These are phyloP conservation scores for Heteronetta atricapilla DNA, from an alignment of 2,113 vertebrate genomes.

Conservation along the genomic window DNA sequence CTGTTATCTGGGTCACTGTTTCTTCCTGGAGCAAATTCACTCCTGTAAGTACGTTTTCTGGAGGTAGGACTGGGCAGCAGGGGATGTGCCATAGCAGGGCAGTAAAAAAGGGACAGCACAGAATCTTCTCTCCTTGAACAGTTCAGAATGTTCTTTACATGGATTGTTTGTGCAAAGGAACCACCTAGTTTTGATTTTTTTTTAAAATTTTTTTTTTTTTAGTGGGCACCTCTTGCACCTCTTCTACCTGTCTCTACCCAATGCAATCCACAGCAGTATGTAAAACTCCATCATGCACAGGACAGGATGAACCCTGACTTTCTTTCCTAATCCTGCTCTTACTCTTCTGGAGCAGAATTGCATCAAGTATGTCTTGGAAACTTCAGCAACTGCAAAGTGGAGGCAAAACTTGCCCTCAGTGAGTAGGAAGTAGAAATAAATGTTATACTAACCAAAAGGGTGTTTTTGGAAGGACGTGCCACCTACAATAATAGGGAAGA, in stretches of 20 bases:
- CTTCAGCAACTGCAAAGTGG: background rate
- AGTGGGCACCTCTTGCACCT: rapidly evolving
- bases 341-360: background rate
- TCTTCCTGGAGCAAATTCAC: background rate
- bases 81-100: background rate
- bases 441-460: conserved; percentile 37
- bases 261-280: background rate
- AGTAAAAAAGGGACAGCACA: background rate
- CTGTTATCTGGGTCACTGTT: background rate
- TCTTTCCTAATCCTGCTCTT: background rate
- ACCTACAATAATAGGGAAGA: conserved; percentile 52
- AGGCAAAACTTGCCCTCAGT: conserved; percentile 42
- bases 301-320: background rate
- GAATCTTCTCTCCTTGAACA: background rate
- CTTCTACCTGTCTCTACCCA: background rate
- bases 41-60: background rate
- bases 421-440: conserved; percentile 57
- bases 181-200: too few relatives aligned
- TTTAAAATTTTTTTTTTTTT: too few relatives aligned
- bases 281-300: background rate
- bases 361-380: background rate
- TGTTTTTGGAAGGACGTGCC: conserved; percentile 61
- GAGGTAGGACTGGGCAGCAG: background rate
- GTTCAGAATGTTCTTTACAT: background rate
- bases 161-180: rapidly evolving